Conservation (phyloP, 2,113 vertebrate species). For the Heliornis fulica region DNA sequence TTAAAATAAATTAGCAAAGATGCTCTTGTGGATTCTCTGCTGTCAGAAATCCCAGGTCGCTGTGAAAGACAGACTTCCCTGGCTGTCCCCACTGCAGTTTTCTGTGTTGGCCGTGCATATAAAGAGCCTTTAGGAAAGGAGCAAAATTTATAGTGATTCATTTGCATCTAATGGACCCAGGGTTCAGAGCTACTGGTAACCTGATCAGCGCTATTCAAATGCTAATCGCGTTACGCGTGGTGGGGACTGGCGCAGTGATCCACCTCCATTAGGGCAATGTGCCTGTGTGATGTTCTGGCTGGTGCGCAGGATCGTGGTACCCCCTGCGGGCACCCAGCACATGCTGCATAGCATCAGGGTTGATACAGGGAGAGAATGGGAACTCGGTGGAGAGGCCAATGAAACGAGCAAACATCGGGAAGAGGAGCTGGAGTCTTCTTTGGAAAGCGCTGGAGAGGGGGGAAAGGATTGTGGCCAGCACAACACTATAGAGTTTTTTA, state of each 20-base stretch:
- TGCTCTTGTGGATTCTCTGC: background rate
- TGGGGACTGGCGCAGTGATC: background rate
- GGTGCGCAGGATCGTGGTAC: background rate
- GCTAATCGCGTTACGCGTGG: constrained; percentile 19
- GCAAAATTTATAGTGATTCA: constrained; percentile 40
- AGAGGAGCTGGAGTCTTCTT: background rate
- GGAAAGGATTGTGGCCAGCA: background rate
- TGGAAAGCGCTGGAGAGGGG: background rate
- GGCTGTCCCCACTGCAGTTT: background rate
- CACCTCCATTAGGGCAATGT: background rate
- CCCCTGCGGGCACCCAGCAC: background rate
- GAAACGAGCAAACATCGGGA: background rate
- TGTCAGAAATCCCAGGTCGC: background rate
- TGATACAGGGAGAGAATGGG: background rate
- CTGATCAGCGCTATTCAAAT: constrained; percentile 50
- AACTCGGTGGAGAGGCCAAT: background rate
- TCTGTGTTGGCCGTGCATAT: background rate
- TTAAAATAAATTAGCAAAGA: background rate
- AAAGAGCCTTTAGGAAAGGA: constrained; percentile 13
- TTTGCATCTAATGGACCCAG: constrained; percentile 35
- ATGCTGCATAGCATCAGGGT: background rate
- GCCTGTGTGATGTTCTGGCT: background rate
- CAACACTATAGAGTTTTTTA: background rate
- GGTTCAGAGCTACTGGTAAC: constrained; percentile 4
- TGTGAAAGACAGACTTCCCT: background rate